These are phyloP conservation scores for Pheosia tremula DNA, from an alignment of 2,888 invertebrate species.

Conservation along the genomic window DNA sequence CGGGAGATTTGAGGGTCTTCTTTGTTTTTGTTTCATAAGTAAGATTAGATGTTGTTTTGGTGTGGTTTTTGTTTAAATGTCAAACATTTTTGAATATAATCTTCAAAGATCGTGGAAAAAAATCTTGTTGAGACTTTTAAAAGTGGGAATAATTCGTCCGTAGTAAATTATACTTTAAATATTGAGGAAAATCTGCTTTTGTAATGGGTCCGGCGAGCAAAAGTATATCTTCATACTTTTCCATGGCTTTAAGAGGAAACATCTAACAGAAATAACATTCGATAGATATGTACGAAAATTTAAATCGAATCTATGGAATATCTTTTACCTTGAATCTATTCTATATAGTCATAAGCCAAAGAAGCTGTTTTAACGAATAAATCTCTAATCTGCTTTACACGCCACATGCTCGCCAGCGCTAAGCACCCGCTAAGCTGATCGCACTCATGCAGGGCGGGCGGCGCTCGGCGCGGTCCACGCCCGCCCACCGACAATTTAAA, in stretches of 20 bases:
- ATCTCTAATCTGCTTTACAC: background rate
- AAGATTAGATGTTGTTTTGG: background rate
- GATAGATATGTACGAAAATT: too few species aligned
- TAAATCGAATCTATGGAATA: background rate
- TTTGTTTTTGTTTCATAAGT: slow-evolving; percentile 2
- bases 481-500: background rate
- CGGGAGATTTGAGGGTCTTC: background rate
- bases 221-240: too few species aligned
- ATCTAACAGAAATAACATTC: too few species aligned
- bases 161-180: background rate
- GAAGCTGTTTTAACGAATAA: background rate
- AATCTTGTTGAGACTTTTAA: background rate
- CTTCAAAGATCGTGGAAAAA: background rate
- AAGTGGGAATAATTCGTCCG: background rate
- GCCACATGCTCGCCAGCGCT: background rate
- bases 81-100: background rate
- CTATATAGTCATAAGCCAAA: background rate
- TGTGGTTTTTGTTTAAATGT: slow-evolving; percentile 2
- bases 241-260: too few species aligned
- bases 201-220: too few species aligned
- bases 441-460: background rate
- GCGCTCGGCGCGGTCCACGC: background rate
- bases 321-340: background rate
- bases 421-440: background rate
- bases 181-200: too few species aligned